Conservation (phyloP, 1,140 invertebrate genomes). For the Atta texana region DNA sequence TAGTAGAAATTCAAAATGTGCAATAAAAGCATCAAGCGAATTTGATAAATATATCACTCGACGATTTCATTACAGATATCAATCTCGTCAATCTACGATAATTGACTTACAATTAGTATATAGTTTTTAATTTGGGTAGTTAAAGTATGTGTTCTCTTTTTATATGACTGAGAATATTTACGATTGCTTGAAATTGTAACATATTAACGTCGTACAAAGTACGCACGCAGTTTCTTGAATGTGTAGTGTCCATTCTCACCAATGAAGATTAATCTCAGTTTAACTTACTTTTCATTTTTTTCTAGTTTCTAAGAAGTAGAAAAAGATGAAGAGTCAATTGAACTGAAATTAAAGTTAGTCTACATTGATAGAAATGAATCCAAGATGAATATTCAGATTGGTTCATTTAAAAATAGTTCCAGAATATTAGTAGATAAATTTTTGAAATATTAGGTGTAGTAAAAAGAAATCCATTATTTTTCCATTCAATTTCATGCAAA, state of each 20-base stretch:
- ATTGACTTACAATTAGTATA: conserved; percentile 71
- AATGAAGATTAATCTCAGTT: too few species aligned
- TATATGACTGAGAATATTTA: conserved; percentile 53
- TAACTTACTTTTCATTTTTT: too few species aligned
- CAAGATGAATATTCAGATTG: conserved; percentile 17
- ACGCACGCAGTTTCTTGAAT: not conserved
- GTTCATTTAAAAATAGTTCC: conserved; percentile 24
- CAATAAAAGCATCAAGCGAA: conserved; percentile 64
- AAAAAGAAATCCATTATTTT: too few species aligned
- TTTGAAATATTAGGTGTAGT: not conserved
- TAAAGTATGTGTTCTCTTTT: conserved; percentile 5
- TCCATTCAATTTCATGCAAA: too few species aligned
- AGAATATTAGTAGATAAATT: conserved; percentile 27
- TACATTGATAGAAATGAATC: too few species aligned
- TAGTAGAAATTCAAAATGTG: conserved; percentile 66
- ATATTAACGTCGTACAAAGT: conserved; percentile 26
- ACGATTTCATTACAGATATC: conserved; percentile 59
- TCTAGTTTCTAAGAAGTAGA: too few species aligned
- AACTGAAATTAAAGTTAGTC: too few species aligned
- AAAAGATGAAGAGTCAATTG: too few species aligned
- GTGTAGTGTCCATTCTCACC: not conserved
- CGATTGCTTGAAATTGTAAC: conserved; percentile 47
- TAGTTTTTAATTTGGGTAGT: conserved; percentile 19
- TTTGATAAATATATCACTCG: conserved; percentile 51
- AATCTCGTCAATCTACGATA: conserved; percentile 67